Conservation (phyloP, 2,888 invertebrate species). For the Plebejus melissa region DNA sequence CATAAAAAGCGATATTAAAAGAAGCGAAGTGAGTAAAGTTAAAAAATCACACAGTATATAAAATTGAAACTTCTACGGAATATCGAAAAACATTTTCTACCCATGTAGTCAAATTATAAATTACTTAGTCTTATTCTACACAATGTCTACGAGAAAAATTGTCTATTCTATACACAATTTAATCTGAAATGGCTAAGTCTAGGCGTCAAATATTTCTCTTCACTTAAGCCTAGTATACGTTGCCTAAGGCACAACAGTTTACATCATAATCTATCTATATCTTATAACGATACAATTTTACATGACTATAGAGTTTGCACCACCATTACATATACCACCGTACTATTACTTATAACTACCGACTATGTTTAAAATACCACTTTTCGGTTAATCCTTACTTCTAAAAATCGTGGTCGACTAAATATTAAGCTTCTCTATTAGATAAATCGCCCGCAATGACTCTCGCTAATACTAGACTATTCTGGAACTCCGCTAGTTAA, state of each 20-base stretch:
- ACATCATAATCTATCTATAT: conserved; percentile 53
- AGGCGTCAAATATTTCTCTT: conserved; percentile 33
- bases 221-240: conserved; percentile 40
- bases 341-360: conserved; percentile 38
- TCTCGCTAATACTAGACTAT: conserved; percentile 60
- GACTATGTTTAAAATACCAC: conserved; percentile 37
- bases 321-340: conserved; percentile 62
- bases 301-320: conserved; percentile 73
- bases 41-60: conserved; percentile 41
- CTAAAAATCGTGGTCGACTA: conserved; percentile 40
- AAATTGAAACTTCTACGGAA: conserved; percentile 51
- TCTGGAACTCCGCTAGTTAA: conserved; percentile 56
- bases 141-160: conserved; percentile 51
- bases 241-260: conserved; percentile 61
- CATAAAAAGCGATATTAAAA: conserved; percentile 69
- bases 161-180: conserved; percentile 52
- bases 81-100: conserved; percentile 41
- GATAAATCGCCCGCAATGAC: conserved; percentile 60
- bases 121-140: conserved; percentile 58
- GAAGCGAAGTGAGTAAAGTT: conserved; percentile 63
- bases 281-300: conserved; percentile 63
- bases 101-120: conserved; percentile 43
- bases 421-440: conserved; percentile 61
- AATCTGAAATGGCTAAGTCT: conserved; percentile 37
- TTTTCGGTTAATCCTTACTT: conserved; percentile 40